phyloP scores from a whole-genome alignment of 2,888 invertebrate genomes.

The Heliconius aoede region DNA sequence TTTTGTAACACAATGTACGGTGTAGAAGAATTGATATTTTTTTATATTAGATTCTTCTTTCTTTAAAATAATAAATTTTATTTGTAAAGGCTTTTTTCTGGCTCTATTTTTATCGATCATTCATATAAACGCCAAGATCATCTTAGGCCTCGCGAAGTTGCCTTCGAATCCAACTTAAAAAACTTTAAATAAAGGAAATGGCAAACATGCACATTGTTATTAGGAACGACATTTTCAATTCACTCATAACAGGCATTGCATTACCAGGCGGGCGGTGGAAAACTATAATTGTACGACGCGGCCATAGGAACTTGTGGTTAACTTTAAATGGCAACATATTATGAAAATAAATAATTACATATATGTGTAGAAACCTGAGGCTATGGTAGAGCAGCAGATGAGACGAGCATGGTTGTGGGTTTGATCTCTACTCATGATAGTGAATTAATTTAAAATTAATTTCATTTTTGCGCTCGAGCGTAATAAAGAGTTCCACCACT shows the following conservation, averaged over 20 bases:
- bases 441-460: slow-evolving; percentile 5
- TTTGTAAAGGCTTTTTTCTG: too few species aligned
- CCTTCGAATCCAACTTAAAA: not conserved
- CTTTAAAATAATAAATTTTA: too few species aligned
- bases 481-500: too few species aligned
- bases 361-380: not conserved
- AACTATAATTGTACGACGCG: slow-evolving; percentile 16
- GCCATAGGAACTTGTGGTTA: not conserved
- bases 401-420: not conserved
- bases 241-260: slow-evolving; percentile 6
- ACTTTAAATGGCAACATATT: slow-evolving; percentile 8
- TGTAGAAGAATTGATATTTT: too few species aligned
- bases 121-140: too few species aligned
- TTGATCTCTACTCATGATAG: not conserved
- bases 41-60: too few species aligned
- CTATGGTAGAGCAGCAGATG: not conserved
- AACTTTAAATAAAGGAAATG: not conserved
- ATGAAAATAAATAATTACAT: not conserved
- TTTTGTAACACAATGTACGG: too few species aligned
- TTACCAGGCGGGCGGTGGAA: slow-evolving; percentile 9
- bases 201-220: slow-evolving; percentile 3
- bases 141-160: too few species aligned
- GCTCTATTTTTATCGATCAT: too few species aligned
- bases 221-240: slow-evolving; percentile 12
- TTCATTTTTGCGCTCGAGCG: not conserved